Conservation (phyloP, 2,888 invertebrate species). For the Dynastes maya region DNA sequence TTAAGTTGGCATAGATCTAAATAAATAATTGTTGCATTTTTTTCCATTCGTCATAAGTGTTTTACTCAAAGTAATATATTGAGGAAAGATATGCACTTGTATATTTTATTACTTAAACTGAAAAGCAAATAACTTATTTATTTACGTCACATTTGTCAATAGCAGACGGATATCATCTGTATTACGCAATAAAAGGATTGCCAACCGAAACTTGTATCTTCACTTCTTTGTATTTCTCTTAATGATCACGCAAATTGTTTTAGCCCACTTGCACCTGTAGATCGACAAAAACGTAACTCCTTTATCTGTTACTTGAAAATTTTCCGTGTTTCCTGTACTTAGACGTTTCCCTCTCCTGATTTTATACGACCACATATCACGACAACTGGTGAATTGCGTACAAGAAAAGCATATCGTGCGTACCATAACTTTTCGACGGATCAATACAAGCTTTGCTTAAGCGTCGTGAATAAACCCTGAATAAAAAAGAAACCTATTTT, state of each 20-base stretch:
- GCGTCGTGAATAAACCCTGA: conserved; percentile 1
- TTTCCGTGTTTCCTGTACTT: background rate
- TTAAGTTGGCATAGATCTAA: too few species aligned
- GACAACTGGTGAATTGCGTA: conserved; percentile 26
- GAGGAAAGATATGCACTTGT: too few species aligned
- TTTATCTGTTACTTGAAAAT: background rate
- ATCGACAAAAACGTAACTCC: background rate
- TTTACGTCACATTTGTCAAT: too few species aligned
- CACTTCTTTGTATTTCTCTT: too few species aligned
- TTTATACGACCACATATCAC: conserved; percentile 19
- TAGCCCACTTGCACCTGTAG: background rate
- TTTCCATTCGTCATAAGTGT: too few species aligned
- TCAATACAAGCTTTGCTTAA: conserved; percentile 14
- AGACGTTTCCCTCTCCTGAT: background rate
- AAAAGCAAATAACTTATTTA: too few species aligned
- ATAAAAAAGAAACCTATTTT: conserved; percentile 11
- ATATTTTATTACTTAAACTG: too few species aligned
- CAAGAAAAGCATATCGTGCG: conserved; percentile 22
- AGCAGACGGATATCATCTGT: too few species aligned
- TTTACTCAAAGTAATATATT: too few species aligned
- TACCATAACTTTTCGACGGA: conserved; percentile 20
- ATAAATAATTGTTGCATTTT: too few species aligned
- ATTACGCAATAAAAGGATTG: too few species aligned
- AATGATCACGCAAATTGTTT: background rate
- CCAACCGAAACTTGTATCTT: too few species aligned